These are phyloP conservation scores for Adoxophyes honmai DNA, from an alignment of 1,140 invertebrate species.

Conservation along the genomic window DNA sequence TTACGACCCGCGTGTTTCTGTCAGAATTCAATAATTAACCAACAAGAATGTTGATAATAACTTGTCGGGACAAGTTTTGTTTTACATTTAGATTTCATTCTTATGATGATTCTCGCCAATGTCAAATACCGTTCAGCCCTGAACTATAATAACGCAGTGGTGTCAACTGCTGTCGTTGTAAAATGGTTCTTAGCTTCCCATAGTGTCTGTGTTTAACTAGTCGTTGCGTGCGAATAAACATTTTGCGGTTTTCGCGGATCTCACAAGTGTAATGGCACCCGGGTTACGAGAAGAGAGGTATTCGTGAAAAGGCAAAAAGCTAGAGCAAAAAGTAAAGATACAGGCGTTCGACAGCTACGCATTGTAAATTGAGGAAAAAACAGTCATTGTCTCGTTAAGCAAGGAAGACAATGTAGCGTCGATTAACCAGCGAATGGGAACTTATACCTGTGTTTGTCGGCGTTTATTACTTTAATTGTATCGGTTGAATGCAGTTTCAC, in stretches of 20 bases:
- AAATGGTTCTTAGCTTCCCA: constrained; percentile 29
- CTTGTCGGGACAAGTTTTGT: constrained; percentile 31
- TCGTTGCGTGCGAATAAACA: constrained; percentile 48
- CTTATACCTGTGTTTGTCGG: constrained; percentile 46
- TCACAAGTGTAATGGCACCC: constrained; percentile 29
- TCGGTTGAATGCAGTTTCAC: constrained; percentile 59
- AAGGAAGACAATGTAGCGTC: constrained; percentile 62
- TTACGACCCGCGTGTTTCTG: constrained; percentile 27
- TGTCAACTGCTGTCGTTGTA: constrained; percentile 21
- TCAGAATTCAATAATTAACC: constrained; percentile 45
- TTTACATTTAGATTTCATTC: constrained; percentile 29
- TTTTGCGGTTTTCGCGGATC: constrained; percentile 56
- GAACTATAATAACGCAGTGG: constrained; percentile 27
- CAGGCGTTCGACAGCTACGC: constrained; percentile 50
- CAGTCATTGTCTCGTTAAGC: constrained; percentile 48
- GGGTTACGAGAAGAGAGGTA: constrained; percentile 17
- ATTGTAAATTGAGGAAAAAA: constrained; percentile 58
- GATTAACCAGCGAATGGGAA: constrained; percentile 57
- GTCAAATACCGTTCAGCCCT: constrained; percentile 27
- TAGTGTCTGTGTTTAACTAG: constrained; percentile 32
- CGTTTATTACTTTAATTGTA: constrained; percentile 66
- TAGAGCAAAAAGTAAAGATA: constrained; percentile 29
- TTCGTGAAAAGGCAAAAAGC: constrained; percentile 19
- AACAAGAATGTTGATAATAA: constrained; percentile 37
- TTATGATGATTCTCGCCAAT: constrained; percentile 16